Conservation (phyloP, 2,797 vertebrate genomes). For the Momotus momota region DNA sequence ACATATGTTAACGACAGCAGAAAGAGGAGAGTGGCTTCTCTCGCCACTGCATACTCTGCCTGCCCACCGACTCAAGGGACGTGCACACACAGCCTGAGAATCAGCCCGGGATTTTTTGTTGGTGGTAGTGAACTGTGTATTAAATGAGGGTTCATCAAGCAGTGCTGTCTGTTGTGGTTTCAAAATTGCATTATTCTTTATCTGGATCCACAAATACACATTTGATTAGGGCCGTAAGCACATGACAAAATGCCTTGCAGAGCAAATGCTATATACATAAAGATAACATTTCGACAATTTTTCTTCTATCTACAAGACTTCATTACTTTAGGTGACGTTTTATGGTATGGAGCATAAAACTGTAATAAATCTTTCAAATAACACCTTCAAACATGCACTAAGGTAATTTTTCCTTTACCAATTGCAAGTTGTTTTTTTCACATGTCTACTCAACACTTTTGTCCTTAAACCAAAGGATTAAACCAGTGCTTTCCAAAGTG, state of each 20-base stretch:
- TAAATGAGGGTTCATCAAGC: background rate
- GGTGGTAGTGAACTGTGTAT: background rate
- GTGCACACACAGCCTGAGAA: background rate
- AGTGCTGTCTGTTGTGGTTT: background rate
- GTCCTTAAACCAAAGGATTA: background rate
- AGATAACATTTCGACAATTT: background rate
- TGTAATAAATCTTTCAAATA: background rate
- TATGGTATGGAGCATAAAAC: background rate
- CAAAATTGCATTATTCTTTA: slow-evolving; percentile 7
- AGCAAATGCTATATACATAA: background rate
- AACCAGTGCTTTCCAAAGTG: background rate
- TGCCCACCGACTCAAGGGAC: background rate
- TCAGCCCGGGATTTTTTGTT: background rate
- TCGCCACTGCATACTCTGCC: background rate
- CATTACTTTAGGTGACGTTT: background rate
- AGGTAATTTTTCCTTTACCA: background rate
- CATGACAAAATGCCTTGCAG: background rate
- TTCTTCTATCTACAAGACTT: background rate
- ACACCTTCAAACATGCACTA: background rate
- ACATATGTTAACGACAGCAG: background rate
- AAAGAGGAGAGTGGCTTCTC: background rate
- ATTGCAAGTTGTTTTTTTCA: background rate
- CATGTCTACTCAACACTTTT: background rate
- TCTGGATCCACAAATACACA: background rate
- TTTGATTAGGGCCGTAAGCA: slow-evolving; percentile 8